phyloP scores from a whole-genome alignment of 2,797 vertebrate genomes.

The Psittacula derbiana region DNA sequence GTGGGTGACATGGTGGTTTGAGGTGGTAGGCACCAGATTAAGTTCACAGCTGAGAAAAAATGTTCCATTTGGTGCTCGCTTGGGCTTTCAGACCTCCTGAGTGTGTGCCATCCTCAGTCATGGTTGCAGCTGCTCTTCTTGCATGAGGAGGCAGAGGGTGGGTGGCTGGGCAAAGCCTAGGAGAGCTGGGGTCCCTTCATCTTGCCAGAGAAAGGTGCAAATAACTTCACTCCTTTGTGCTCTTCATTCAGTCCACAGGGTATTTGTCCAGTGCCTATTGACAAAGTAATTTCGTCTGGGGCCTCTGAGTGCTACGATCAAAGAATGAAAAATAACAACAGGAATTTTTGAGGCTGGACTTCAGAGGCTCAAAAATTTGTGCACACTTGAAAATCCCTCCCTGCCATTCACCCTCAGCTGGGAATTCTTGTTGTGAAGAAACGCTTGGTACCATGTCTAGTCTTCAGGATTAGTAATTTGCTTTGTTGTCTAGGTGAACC shows the following conservation, averaged over 20 bases:
- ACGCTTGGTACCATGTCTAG: not conserved
- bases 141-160: not conserved
- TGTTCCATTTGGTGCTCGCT: not conserved
- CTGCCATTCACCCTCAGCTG: not conserved
- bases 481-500: not conserved
- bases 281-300: not conserved
- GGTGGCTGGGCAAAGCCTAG: not conserved
- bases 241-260: not conserved
- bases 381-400: not conserved
- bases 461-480: not conserved
- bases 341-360: not conserved
- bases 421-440: not conserved
- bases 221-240: not conserved
- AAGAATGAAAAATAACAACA: not conserved
- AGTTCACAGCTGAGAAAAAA: not conserved
- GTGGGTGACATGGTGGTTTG: not conserved
- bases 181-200: not conserved
- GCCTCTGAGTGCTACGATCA: not conserved
- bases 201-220: not conserved
- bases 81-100: not conserved
- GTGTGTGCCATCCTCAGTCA: not conserved
- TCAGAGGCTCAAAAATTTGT: not conserved
- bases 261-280: not conserved
- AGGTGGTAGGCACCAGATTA: not conserved
- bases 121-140: not conserved